Evolutionary conservation across 2,113 vertebrate genomes (phyloP).

Genomic region (Falco punctatus): DNA sequence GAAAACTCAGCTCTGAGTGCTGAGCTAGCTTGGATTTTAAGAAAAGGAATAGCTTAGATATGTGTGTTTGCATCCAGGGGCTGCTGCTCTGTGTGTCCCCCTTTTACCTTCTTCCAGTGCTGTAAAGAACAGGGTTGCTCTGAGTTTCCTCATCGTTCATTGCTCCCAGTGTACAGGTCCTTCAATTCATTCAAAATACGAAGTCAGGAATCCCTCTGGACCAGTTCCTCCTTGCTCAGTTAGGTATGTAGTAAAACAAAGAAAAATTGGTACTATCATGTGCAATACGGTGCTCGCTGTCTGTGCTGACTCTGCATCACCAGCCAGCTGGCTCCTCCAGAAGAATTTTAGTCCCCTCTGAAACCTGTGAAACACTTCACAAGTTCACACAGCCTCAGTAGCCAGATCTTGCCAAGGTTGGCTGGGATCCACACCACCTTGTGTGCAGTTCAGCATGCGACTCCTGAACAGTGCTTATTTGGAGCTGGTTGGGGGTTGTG

Average conservation of each 20-base stretch:
- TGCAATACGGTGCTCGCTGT: background rate
- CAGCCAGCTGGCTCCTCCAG: constrained; percentile 25
- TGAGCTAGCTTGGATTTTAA: background rate
- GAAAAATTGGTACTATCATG: background rate
- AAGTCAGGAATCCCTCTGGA: constrained; percentile 3
- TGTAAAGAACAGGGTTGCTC: background rate
- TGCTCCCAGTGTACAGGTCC: background rate
- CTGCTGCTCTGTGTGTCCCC: background rate
- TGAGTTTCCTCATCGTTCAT: background rate
- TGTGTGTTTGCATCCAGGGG: background rate
- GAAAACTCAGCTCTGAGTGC: background rate
- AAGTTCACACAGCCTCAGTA: constrained; percentile 34
- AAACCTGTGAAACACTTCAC: constrained; percentile 53
- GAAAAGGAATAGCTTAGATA: background rate
- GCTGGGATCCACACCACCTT: constrained; percentile 12
- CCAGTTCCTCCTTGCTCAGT: background rate
- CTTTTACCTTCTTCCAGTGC: background rate
- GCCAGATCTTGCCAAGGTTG: constrained; percentile 36
- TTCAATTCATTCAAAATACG: background rate
- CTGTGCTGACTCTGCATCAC: background rate
- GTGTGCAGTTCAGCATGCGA: background rate
- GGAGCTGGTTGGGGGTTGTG: background rate
- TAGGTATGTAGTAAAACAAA: background rate
- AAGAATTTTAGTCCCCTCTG: constrained; percentile 25
- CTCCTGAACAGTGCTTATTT: background rate